Base-by-base conservation (phyloP, 1,140 invertebrate species). In the Cephus cinctus region DNA sequence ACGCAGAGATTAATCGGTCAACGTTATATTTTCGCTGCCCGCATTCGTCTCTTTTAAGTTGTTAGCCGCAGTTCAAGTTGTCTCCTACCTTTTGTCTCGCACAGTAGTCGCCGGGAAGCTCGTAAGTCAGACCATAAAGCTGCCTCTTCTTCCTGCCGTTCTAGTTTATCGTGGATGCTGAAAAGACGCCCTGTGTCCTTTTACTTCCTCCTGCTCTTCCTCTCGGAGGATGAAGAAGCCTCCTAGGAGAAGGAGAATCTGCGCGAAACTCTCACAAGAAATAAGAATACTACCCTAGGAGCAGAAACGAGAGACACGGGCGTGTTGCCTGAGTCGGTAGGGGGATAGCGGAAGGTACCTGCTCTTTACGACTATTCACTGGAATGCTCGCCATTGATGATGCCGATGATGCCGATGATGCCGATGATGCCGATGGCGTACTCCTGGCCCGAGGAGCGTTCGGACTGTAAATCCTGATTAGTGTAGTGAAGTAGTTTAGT, bases 61-160 rank as follows among this genome's bases (percentile, higher is more conserved):
- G 42, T 31, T 38, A 38, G 5, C 22, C 30, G 52, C 43, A 48
- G 42, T 49, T 61, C 49, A 52, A 61, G 51, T 61, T 61, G 61
- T 57, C 47, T 45, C 12, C 35, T 30, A 57, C 51, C 48, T 61
- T 61, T 49, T 56, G 46, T 31, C 19, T 38, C 40, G 51, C 57
- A 61, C n/a, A 61, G 55, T 55, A 61, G 58, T 46, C 47, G 34
- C 51, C 57, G 53, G 59, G 59, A 61, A 61, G 47, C 32, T 57
- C 59, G 58, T 61, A 61, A 25, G 58, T 61, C 54, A 61, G 55
- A 32, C 15, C 39, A 47, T 34, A 61, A 57, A 61, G 54, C 58
- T 40, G 36, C 44, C 58, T 55, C 41, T 54, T 61, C 58, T 61
- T 57, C 59, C 59, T 57, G 20, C 50, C 51, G 47, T 53, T 47